phyloP scores from a whole-genome alignment of 2,888 invertebrate genomes.

The Ectobius pallidus region DNA sequence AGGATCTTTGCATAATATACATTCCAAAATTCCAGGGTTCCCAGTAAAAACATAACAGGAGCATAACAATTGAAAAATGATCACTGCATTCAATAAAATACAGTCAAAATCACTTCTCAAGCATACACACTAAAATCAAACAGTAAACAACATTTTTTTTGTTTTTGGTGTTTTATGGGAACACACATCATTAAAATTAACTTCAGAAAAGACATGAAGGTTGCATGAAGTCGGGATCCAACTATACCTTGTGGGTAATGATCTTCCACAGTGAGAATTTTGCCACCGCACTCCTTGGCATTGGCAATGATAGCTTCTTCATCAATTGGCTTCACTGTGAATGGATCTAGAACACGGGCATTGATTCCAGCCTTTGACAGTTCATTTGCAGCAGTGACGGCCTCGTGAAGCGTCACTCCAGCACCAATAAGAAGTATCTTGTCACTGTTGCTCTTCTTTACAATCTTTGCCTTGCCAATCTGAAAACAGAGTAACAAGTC shows the following conservation, averaged over 20 bases:
- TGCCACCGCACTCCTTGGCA: conserved; percentile 79
- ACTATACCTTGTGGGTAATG: conserved; percentile 94
- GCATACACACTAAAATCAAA: too few relatives aligned
- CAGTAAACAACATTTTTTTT: too few relatives aligned
- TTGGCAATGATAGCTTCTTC: conserved; percentile 73
- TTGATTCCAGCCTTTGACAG: conserved; percentile 73
- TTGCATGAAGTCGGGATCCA: too few relatives aligned
- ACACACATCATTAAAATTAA: too few relatives aligned
- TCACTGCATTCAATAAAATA: too few relatives aligned
- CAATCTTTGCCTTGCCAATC: conserved; percentile 79
- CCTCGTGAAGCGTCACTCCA: conserved; percentile 93
- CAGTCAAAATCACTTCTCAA: too few relatives aligned
- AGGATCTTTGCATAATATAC: too few relatives aligned
- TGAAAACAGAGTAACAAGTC: conserved; percentile 48
- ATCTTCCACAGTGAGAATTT: conserved; percentile 93
- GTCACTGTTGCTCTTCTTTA: conserved; percentile 78
- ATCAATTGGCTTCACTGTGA: conserved; percentile 96
- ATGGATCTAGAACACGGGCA: conserved; percentile 90
- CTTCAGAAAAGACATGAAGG: too few relatives aligned
- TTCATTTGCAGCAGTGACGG: conserved; percentile 79
- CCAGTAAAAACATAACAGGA: too few relatives aligned
- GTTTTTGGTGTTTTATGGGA: too few relatives aligned
- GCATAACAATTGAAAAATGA: too few relatives aligned
- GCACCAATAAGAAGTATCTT: conserved; percentile 88
- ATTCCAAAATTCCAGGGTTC: too few relatives aligned